A percentile compares a stretch with the other conserved stretches of the same genome.
These are phyloP conservation scores for Globodera ellingtonae DNA, from an alignment of 1,140 invertebrate species.

Conservation along the genomic window DNA sequence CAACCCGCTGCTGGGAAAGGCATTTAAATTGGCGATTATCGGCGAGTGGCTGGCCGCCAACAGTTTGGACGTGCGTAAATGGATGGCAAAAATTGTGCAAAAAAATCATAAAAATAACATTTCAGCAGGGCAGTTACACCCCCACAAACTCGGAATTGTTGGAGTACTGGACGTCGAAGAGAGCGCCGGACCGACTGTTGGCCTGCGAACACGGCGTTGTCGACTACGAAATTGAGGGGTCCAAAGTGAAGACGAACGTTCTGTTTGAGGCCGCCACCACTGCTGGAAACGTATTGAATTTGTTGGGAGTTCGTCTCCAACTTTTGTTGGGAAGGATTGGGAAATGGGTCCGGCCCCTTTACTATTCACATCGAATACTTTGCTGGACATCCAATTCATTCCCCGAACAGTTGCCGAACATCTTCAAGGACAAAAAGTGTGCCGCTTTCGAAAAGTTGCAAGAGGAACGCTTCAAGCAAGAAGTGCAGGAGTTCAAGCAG, in stretches of 20 bases:
- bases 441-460: conserved; percentile 62
- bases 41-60: conserved; percentile 65
- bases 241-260: conserved; percentile 64
- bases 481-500: conserved; percentile 59
- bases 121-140: conserved; percentile 64
- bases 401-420: conserved; percentile 56
- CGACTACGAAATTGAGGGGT: conserved; percentile 64
- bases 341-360: neutral
- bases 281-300: conserved; percentile 33
- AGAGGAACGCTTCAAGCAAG: conserved; percentile 61
- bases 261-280: conserved; percentile 65
- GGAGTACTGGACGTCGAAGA: conserved; percentile 65
- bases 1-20: conserved; percentile 63
- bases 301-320: too few species aligned
- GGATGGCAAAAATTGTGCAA: neutral
- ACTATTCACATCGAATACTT: too few species aligned
- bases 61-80: conserved; percentile 52
- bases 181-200: conserved; percentile 60
- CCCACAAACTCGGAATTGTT: conserved; percentile 64
- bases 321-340: neutral
- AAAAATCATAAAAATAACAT: neutral
- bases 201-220: conserved; percentile 63
- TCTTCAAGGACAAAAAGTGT: conserved; percentile 65
- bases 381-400: conserved; percentile 4
- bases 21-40: conserved; percentile 64